Conservation (phyloP, 1,140 invertebrate species). For the Octopus sinensis region DNA sequence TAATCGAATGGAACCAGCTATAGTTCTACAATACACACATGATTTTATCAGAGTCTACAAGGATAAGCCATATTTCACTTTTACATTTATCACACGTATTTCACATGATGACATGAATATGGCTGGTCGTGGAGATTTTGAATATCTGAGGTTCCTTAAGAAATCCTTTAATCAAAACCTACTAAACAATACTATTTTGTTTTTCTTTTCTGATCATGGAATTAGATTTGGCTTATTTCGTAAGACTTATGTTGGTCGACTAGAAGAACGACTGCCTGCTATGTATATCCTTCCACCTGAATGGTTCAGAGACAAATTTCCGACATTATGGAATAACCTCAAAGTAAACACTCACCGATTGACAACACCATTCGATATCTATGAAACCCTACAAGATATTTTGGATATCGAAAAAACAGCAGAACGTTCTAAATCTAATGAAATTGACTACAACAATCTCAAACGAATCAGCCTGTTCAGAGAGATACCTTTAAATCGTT, state of each 20-base stretch:
- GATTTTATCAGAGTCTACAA: slow-evolving; percentile 20
- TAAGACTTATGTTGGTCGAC: slow-evolving; percentile 16
- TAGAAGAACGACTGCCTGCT: slow-evolving; percentile 23
- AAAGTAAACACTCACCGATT: slow-evolving; percentile 62
- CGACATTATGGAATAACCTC: background rate
- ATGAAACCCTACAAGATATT: slow-evolving; percentile 55
- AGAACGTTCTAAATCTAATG: background rate
- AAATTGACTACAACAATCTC: no score
- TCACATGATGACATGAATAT: slow-evolving; percentile 22
- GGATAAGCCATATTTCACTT: slow-evolving; percentile 9
- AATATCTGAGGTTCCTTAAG: slow-evolving; percentile 17
- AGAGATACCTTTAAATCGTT: no score
- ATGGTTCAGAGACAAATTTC: slow-evolving; percentile 7
- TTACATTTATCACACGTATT: slow-evolving; percentile 17
- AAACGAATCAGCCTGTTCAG: no score
- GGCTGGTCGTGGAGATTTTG: slow-evolving; percentile 17
- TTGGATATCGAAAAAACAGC: slow-evolving; percentile 43
- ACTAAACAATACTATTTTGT: slow-evolving; percentile 20
- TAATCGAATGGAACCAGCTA: slow-evolving; percentile 18
- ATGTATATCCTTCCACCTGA: slow-evolving; percentile 15
- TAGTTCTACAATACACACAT: slow-evolving; percentile 21
- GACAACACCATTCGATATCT: slow-evolving; percentile 60
- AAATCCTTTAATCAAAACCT: slow-evolving; percentile 11
- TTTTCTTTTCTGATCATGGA: slow-evolving; percentile 25
- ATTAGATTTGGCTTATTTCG: slow-evolving; percentile 17